A percentile compares a stretch with the other conserved stretches of the same genome.
These are phyloP conservation scores for Haliaeetus leucogaster DNA, from an alignment of 2,113 vertebrate species.

Conservation along the genomic window DNA sequence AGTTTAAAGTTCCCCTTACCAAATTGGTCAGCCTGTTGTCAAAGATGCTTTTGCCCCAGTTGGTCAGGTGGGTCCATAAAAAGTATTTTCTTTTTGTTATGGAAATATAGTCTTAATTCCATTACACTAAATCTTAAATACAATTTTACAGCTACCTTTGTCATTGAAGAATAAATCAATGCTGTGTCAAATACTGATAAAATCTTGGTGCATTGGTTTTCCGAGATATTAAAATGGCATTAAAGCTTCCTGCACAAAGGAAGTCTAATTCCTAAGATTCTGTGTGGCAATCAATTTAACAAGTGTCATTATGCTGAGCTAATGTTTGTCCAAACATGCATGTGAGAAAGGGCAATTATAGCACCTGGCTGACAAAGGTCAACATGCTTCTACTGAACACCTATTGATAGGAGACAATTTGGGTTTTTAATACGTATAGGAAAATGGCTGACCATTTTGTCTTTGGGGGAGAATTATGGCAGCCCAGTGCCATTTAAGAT, in stretches of 20 bases:
- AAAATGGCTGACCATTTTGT: neutral
- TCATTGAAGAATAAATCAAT: neutral
- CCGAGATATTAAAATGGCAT: neutral
- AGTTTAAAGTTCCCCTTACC: neutral
- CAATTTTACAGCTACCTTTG: neutral
- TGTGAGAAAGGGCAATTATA: neutral
- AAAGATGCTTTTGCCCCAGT: neutral
- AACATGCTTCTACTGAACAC: neutral
- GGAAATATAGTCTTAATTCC: neutral
- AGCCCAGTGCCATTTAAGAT: neutral
- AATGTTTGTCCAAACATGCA: neutral
- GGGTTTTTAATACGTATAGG: neutral
- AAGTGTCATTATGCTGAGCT: neutral
- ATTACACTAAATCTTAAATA: neutral
- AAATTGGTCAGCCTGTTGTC: neutral
- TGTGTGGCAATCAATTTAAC: neutral
- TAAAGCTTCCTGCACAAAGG: neutral
- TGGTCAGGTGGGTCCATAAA: neutral
- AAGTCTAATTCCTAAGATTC: neutral
- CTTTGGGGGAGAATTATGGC: neutral
- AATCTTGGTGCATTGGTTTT: neutral
- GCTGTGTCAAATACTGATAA: neutral
- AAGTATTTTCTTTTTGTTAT: neutral
- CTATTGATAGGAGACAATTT: neutral
- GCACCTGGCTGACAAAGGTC: neutral